Evolutionary conservation across 2,888 invertebrate genomes (phyloP).

Genomic region (Calameuta filiformis): DNA sequence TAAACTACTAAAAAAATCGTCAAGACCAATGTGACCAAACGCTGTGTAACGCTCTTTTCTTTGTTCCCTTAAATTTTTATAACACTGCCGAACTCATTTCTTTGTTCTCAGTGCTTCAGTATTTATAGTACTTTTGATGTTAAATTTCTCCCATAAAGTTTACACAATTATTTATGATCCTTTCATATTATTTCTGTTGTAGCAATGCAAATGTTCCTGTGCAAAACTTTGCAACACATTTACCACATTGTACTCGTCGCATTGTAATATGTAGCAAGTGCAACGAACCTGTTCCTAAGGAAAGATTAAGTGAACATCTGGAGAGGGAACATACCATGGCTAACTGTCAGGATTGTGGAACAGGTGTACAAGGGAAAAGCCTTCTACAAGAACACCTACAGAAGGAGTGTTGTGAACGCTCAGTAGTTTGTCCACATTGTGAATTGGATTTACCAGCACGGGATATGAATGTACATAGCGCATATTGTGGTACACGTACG

Average conservation of each 20-base stretch:
- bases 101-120: background rate
- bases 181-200: background rate
- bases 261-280: background rate
- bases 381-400: background rate
- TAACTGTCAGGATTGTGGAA: background rate
- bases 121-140: background rate
- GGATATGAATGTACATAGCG: slow-evolving; percentile 73
- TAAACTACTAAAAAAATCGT: background rate
- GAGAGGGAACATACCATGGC: background rate
- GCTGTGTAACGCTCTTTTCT: background rate
- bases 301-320: background rate
- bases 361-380: background rate
- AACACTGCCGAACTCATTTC: background rate
- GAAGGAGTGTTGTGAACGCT: slow-evolving; percentile 67
- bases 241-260: background rate
- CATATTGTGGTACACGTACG: slow-evolving; percentile 79
- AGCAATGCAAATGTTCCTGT: background rate
- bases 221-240: background rate
- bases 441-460: slow-evolving; percentile 73
- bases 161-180: background rate
- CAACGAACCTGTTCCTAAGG: background rate
- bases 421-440: slow-evolving; percentile 75
- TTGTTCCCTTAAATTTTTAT: background rate
- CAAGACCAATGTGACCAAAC: background rate
- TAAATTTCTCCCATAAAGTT: background rate